These are phyloP conservation scores for Sarcophaga variegata DNA, from an alignment of 2,888 invertebrate species.

Conservation along the genomic window DNA sequence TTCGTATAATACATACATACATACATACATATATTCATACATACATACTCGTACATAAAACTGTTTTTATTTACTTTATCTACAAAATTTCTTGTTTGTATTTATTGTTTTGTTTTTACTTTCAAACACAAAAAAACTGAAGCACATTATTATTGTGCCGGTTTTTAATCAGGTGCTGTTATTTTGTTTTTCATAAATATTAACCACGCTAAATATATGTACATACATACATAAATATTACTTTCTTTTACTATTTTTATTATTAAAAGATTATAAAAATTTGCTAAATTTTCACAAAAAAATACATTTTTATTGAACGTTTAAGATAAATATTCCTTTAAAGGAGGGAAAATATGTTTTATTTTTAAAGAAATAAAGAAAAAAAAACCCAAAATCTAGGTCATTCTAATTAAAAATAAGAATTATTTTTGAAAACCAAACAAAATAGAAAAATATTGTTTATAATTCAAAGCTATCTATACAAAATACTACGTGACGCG, in stretches of 20 bases:
- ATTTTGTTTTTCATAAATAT: neutral
- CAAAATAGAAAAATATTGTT: too few species aligned
- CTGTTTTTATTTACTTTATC: conserved; percentile 40
- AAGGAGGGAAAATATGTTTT: neutral
- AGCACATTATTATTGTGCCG: neutral
- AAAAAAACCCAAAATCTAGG: neutral
- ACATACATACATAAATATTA: neutral
- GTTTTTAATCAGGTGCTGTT: neutral
- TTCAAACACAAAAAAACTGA: neutral
- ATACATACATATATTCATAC: too few species aligned
- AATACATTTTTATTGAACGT: neutral
- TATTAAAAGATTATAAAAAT: neutral
- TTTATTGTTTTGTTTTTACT: conserved; percentile 8
- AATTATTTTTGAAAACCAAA: too few species aligned
- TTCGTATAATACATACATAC: neutral
- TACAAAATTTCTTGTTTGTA: conserved; percentile 33
- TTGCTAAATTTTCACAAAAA: neutral
- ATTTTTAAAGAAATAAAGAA: neutral
- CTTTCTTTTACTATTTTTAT: neutral
- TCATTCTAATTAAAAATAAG: neutral
- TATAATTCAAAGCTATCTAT: too few species aligned
- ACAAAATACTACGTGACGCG: neutral
- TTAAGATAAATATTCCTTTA: too few species aligned
- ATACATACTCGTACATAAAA: neutral
- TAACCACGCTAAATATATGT: neutral